Conservation (phyloP, 1,140 invertebrate genomes). For the Vanessa atalanta region DNA sequence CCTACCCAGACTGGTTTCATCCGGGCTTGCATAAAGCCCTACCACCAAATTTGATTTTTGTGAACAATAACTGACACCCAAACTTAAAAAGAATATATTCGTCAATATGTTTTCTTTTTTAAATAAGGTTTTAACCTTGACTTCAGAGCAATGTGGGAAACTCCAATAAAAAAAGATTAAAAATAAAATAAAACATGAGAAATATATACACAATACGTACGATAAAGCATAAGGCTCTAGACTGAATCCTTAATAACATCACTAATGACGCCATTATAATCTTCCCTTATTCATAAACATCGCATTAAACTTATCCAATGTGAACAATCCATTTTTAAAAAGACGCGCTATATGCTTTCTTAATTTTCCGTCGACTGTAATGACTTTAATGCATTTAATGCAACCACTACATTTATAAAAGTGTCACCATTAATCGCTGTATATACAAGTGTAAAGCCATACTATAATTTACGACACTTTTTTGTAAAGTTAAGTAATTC, state of each 20-base stretch:
- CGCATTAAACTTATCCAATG: constrained; percentile 21
- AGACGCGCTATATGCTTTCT: constrained; percentile 10
- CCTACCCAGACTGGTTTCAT: too few relatives aligned
- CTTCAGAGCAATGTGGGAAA: too few relatives aligned
- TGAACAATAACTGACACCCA: too few relatives aligned
- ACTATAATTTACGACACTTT: too few relatives aligned
- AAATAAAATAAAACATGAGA: neutral
- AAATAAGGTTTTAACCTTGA: too few relatives aligned
- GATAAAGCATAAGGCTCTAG: too few relatives aligned
- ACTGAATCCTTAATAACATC: constrained; percentile 2
- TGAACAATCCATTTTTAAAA: constrained; percentile 20
- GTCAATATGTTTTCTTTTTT: too few relatives aligned
- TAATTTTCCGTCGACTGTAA: constrained; percentile 31
- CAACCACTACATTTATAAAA: constrained; percentile 36
- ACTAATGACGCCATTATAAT: constrained; percentile 14
- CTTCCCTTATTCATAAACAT: constrained; percentile 17
- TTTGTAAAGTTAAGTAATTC: too few relatives aligned
- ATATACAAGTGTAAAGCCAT: neutral
- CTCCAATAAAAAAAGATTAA: too few relatives aligned
- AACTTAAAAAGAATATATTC: too few relatives aligned
- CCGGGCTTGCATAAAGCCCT: too few relatives aligned
- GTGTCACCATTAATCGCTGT: constrained; percentile 22
- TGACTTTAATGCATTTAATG: constrained; percentile 36
- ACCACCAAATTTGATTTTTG: too few relatives aligned
- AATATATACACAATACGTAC: neutral